Evolutionary conservation across 2,113 vertebrate genomes (phyloP), one percentile per base, ranked within the genome.

Genomic region (Dascyllus trimaculatus): DNA sequence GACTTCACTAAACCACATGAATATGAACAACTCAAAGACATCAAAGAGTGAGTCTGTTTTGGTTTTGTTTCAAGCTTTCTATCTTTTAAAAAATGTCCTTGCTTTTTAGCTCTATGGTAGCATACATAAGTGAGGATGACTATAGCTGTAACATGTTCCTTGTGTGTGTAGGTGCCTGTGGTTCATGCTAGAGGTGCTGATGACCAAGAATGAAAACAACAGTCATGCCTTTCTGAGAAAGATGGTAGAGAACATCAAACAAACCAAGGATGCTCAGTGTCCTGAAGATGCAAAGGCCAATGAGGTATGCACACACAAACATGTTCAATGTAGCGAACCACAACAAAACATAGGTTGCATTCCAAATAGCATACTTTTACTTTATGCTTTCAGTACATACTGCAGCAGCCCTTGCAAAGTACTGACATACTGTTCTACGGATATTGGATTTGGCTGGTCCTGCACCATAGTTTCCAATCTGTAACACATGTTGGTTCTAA

Each of bases 141-240:
- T 32, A 18, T n/a, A 58, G 5, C 51, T 51, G 67, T 64, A 21
- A 22, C 63, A 24, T 65, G 38, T 59, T 76, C 10, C 25, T 32
- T 63, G 13, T 72, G 18, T 60, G 5, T 32, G 24, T 75, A 92
- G 98, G 95, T 99, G 98, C 93, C 95, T 99, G 59, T 99, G 98
- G 98, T 99, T 99, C 91, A 99, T 99, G 98, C 94, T 99, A 89
- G 98, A 99, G 93, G 98, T 99, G 86, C 93, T 99, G 93, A 99
- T 99, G 98, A 97, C 97, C 52, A 99, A 99, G 93, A 99, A 99
- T 91, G 98, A 99, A 92, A 99, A 99, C 88, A 99, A 99, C 90
- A 99, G 98, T 88, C 98, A 99, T 80, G 96, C 97, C 35, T 99
- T 99, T 91, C 96, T 99, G 84, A 96, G 98, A 86, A 99, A 98